phyloP scores from a whole-genome alignment of 2,888 invertebrate genomes.

The Caprella mutica region DNA sequence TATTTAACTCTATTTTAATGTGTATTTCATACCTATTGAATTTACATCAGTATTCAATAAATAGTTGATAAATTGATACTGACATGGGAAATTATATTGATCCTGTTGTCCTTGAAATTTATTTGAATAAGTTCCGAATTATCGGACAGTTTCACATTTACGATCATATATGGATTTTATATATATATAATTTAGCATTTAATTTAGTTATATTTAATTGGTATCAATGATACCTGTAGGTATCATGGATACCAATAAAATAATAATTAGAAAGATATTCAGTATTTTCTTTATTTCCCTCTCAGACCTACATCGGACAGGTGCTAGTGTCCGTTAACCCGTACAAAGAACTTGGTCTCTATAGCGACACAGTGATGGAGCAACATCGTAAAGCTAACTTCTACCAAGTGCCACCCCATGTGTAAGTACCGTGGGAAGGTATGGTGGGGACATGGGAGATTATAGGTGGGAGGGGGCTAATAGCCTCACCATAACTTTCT shows the following conservation, averaged over 20 bases:
- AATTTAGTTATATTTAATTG: not conserved
- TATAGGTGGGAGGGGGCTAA: too few species aligned
- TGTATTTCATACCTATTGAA: too few species aligned
- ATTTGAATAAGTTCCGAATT: too few species aligned
- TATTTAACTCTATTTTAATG: too few species aligned
- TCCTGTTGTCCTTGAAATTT: too few species aligned
- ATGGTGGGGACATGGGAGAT: not conserved
- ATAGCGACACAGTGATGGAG: slow-evolving; percentile 62
- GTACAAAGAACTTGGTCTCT: slow-evolving; percentile 69
- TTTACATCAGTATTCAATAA: too few species aligned
- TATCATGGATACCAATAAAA: too few species aligned
- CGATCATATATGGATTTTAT: too few species aligned
- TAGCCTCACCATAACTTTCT: too few species aligned
- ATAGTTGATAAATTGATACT: too few species aligned
- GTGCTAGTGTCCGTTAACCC: slow-evolving; percentile 79
- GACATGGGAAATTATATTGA: too few species aligned
- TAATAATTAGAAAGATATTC: not conserved
- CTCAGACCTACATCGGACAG: slow-evolving; percentile 76
- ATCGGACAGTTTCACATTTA: too few species aligned
- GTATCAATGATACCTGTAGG: not conserved
- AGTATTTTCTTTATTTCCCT: not conserved
- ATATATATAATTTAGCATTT: not conserved
- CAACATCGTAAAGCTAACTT: slow-evolving; percentile 62
- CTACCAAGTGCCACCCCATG: slow-evolving; percentile 65
- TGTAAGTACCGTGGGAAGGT: slow-evolving; percentile 47